Evolutionary conservation across 2,113 vertebrate species (phyloP).

Genomic region (Gadus chalcogrammus): DNA sequence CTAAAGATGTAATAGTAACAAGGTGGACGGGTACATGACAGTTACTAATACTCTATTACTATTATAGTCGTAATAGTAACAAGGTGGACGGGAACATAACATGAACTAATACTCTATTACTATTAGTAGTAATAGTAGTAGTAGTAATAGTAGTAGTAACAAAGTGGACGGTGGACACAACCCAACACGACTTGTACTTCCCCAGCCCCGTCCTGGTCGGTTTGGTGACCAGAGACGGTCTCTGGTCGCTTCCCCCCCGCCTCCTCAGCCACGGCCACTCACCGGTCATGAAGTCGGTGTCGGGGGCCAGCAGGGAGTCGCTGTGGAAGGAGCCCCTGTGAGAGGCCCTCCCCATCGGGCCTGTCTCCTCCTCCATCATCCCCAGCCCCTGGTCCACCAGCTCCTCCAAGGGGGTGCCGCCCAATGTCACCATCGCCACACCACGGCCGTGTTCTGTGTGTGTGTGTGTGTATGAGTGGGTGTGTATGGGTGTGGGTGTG

Average conservation of each 20-base stretch:
- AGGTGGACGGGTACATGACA: too few relatives aligned
- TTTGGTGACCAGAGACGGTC: too few relatives aligned
- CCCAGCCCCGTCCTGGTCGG: too few relatives aligned
- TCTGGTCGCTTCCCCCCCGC: background rate
- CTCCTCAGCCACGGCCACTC: background rate
- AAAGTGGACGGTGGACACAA: too few relatives aligned
- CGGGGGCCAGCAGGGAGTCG: slow-evolving; percentile 63
- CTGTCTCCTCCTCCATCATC: slow-evolving; percentile 54
- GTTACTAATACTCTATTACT: too few relatives aligned
- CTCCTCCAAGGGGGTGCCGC: slow-evolving; percentile 58
- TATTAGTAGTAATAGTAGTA: too few relatives aligned
- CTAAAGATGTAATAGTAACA: too few relatives aligned
- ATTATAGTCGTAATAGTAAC: too few relatives aligned
- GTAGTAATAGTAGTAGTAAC: too few relatives aligned
- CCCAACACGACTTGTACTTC: too few relatives aligned
- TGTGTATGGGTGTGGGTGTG: slow-evolving; percentile 6
- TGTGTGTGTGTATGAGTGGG: slow-evolving; percentile 11
- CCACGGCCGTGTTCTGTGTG: slow-evolving; percentile 3
- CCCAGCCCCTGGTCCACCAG: slow-evolving; percentile 61
- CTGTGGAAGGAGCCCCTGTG: slow-evolving; percentile 57
- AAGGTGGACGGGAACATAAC: too few relatives aligned
- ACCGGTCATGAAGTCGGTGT: slow-evolving; percentile 74
- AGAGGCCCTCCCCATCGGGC: slow-evolving; percentile 44
- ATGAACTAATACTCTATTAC: too few relatives aligned
- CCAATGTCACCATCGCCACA: slow-evolving; percentile 19